A percentile compares a stretch with the other conserved stretches of the same genome.
phyloP scores from a whole-genome alignment of 2,888 invertebrate genomes.

The Scaptomyza flava region DNA sequence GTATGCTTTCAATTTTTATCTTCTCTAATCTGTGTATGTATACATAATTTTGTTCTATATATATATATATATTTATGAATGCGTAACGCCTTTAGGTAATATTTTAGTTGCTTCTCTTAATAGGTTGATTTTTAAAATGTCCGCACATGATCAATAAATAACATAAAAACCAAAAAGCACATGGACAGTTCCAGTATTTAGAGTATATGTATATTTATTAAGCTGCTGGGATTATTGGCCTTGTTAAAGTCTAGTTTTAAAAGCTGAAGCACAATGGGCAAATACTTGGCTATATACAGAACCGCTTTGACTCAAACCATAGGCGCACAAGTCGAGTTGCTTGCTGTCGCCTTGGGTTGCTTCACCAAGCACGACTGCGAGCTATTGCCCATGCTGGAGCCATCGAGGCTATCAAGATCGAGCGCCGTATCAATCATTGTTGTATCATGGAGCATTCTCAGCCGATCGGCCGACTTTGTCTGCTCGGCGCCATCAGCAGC shows the following conservation, averaged over 20 bases:
- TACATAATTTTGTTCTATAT: slow-evolving; percentile 39
- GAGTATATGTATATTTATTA: slow-evolving; percentile 25
- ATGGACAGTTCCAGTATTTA: slow-evolving; percentile 26
- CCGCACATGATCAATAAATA: slow-evolving; percentile 23
- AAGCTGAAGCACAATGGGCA: slow-evolving; percentile 46
- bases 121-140: slow-evolving; percentile 59
- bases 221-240: slow-evolving; percentile 20
- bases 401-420: slow-evolving; percentile 94
- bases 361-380: slow-evolving; percentile 89
- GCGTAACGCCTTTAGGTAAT: slow-evolving; percentile 79
- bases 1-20: slow-evolving; percentile 54
- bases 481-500: slow-evolving; percentile 67
- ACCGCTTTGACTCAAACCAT: slow-evolving; percentile 57
- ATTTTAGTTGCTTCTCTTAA: slow-evolving; percentile 69
- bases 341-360: slow-evolving; percentile 47
- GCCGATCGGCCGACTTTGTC: slow-evolving; percentile 86
- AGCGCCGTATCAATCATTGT: slow-evolving; percentile 96
- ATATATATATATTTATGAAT: slow-evolving; percentile 50
- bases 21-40: slow-evolving; percentile 28
- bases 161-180: slow-evolving; percentile 13
- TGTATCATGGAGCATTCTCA: slow-evolving; percentile 92
- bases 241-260: slow-evolving; percentile 34
- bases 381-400: slow-evolving; percentile 88
- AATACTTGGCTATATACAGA: slow-evolving; percentile 41
- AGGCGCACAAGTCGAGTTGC: slow-evolving; percentile 40